Conservation (phyloP, 2,888 invertebrate species). For the Anoplius nigerrimus region DNA sequence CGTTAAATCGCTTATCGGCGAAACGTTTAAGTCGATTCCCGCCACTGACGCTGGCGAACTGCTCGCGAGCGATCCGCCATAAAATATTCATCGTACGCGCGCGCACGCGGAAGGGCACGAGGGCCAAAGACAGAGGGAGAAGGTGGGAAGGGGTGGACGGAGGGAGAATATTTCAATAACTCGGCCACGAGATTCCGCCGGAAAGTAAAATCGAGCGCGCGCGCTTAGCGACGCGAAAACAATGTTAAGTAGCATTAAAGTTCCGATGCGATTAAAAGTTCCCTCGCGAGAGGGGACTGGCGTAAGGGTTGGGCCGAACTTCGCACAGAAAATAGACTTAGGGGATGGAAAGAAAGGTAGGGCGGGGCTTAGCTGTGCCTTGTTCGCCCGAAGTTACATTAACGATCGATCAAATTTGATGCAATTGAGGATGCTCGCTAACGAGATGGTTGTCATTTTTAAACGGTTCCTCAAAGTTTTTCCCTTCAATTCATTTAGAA, state of each 20-base stretch:
- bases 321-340: too few species aligned
- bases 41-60: slow-evolving; percentile 12
- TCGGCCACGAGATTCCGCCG: neutral
- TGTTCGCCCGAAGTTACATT: too few species aligned
- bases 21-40: neutral
- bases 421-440: neutral
- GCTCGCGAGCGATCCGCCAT: neutral
- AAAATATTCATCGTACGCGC: neutral
- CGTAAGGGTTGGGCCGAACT: neutral
- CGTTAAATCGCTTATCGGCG: neutral
- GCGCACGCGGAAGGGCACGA: neutral
- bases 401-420: neutral
- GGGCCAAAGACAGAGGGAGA: neutral
- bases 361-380: neutral
- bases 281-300: too few species aligned
- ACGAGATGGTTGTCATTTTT: neutral
- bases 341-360: neutral
- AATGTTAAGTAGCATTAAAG: slow-evolving; percentile 31
- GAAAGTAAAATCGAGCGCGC: slow-evolving; percentile 13
- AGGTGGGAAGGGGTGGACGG: neutral
- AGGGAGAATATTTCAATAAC: slow-evolving; percentile 14
- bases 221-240: slow-evolving; percentile 18
- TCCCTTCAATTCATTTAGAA: too few species aligned
- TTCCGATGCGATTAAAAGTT: slow-evolving; percentile 24
- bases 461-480: too few species aligned